These are phyloP conservation scores for Megaceryle torquata DNA, from an alignment of 2,113 vertebrate species.

Conservation along the genomic window DNA sequence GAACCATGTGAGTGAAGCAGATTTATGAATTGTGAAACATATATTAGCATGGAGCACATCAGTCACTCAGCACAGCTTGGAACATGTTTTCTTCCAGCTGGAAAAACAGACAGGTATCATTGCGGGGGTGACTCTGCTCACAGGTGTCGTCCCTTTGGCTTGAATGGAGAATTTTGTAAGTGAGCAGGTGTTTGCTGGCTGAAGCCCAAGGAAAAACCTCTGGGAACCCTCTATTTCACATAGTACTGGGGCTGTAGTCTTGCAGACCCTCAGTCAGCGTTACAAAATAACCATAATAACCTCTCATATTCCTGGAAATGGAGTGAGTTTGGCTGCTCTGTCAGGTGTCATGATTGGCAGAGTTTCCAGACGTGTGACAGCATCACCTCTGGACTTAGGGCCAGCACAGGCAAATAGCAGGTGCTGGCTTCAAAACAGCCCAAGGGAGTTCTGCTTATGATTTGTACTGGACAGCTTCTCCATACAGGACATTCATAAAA, in stretches of 20 bases:
- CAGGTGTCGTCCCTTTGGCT: not conserved
- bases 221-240: not conserved
- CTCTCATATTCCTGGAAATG: not conserved
- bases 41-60: not conserved
- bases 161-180: not conserved
- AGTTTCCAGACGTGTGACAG: not conserved
- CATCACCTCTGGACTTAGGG: not conserved
- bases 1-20: not conserved
- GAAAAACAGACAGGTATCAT: not conserved
- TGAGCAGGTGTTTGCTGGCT: constrained; percentile 6
- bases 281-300: not conserved
- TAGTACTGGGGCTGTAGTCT: not conserved
- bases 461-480: not conserved
- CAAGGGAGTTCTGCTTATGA: not conserved
- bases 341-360: not conserved
- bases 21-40: constrained; percentile 12
- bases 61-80: not conserved
- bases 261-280: not conserved
- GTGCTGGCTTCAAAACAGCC: not conserved
- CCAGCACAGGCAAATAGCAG: not conserved
- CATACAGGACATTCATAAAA: not conserved
- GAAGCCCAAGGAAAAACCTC: not conserved
- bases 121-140: not conserved
- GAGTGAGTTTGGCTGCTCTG: not conserved
- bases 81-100: not conserved